Conservation (phyloP, 2,888 invertebrate species). For the Augiades crinisus region DNA sequence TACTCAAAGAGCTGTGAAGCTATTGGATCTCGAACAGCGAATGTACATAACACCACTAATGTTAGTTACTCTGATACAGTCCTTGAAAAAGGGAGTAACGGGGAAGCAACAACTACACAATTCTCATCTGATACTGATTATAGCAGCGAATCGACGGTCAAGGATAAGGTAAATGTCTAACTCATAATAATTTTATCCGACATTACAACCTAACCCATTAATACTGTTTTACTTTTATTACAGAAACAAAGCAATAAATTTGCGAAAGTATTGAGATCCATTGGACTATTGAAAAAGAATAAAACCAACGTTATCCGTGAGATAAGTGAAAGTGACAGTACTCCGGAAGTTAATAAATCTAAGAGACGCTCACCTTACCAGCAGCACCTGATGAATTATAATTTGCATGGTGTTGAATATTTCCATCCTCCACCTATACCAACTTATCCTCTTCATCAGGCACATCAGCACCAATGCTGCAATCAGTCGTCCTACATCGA, state of each 20-base stretch:
- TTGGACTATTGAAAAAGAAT: conserved; percentile 56
- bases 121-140: conserved; percentile 47
- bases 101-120: conserved; percentile 42
- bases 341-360: conserved; percentile 43
- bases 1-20: conserved; percentile 72
- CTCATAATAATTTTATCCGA: no score
- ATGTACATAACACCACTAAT: conserved; percentile 46
- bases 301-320: conserved; percentile 57
- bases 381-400: conserved; percentile 58
- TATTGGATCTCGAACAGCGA: conserved; percentile 49
- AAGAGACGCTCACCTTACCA: conserved; percentile 44
- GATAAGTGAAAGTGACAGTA: conserved; percentile 53
- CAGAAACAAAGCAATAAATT: conserved; percentile 53
- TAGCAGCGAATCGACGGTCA: conserved; percentile 37
- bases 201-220: no score
- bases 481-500: conserved; percentile 32
- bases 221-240: neutral
- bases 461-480: conserved; percentile 3
- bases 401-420: conserved; percentile 57
- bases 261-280: conserved; percentile 48
- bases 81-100: conserved; percentile 56
- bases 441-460: neutral
- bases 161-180: conserved; percentile 42
- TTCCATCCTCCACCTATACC: conserved; percentile 44
- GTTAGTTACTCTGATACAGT: conserved; percentile 62